Evolutionary conservation across 2,888 invertebrate species (phyloP), one percentile per base, ranked within the genome.

Genomic region (Drosophila nigritarsus): DNA sequence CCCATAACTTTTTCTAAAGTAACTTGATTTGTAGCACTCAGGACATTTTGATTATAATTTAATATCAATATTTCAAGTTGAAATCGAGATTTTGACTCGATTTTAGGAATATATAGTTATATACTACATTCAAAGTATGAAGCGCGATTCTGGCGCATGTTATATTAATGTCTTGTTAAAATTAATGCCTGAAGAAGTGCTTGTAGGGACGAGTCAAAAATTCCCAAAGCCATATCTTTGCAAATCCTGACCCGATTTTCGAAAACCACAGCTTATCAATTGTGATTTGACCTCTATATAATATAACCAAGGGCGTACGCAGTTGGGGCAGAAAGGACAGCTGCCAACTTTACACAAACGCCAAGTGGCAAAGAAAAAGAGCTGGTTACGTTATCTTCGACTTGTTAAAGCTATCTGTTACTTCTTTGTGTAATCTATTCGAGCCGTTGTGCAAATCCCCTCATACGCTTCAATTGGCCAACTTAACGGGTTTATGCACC

Each of bases 401-500:
- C 27, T 53, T 32, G 8, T 20, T 53, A 2, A 15, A 15, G 20
- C 20, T 53, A 20, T 8, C 8, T 32, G 15, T 51, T 24, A 11
- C 20, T 38, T 15, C n/a, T 15, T 27, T 20, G 38, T 42, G 11
- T 29, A 20, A 40, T 38, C 38, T 15, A 54, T 27, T 15, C 20
- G n/a, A 56, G 3, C 20, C 11, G 29, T 56, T 20, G 29, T 15
- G 20, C n/a, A n/a, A 40, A 50, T 40, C 32, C 36, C 27, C 65
- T 65, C 32, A n/a, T 49, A 40, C 50, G 27, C 65, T 50, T 49
- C 29, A 29, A 56, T 56, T 56, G 20, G 36, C 24, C 27, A 29
- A 24, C 24, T 24, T 71, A 59, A 67, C 72, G 38, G 58, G 75
- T 59, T 60, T 60, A 60, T 40, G 51, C 75, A 66, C 45, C 55